These are phyloP conservation scores for Cotesia chilonis DNA, from an alignment of 1,140 invertebrate species.

Conservation along the genomic window DNA sequence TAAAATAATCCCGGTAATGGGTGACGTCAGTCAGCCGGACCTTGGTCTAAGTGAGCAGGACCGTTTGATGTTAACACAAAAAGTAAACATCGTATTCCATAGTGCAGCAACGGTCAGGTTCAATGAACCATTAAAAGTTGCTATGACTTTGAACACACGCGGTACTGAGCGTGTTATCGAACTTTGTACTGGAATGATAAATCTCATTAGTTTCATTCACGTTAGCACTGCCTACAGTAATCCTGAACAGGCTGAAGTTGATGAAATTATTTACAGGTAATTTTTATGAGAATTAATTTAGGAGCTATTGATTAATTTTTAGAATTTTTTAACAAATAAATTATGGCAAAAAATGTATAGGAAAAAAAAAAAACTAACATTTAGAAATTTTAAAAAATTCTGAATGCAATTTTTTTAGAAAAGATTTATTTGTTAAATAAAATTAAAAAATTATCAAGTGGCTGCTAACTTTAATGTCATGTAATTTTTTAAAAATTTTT, in stretches of 20 bases:
- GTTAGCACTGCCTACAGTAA: constrained; percentile 91
- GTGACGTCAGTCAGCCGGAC: constrained; percentile 72
- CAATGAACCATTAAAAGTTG: constrained; percentile 76
- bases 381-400: too few relatives aligned
- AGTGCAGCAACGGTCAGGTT: constrained; percentile 87
- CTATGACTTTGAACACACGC: constrained; percentile 76
- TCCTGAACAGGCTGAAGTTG: constrained; percentile 74
- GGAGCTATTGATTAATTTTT: too few relatives aligned
- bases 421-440: too few relatives aligned
- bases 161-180: constrained; percentile 75
- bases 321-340: too few relatives aligned
- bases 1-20: constrained; percentile 81
- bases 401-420: too few relatives aligned
- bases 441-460: too few relatives aligned
- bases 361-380: too few relatives aligned
- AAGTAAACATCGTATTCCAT: constrained; percentile 90
- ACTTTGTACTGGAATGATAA: constrained; percentile 74
- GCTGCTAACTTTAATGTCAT: too few relatives aligned
- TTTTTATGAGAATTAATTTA: background rate
- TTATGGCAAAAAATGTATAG: too few relatives aligned
- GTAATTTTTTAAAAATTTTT: too few relatives aligned
- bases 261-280: constrained; percentile 77
- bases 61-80: constrained; percentile 70
- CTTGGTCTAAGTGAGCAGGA: constrained; percentile 72
- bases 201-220: constrained; percentile 80